Evolutionary conservation across 2,888 invertebrate species (phyloP).

Genomic region (Seira musarum): DNA sequence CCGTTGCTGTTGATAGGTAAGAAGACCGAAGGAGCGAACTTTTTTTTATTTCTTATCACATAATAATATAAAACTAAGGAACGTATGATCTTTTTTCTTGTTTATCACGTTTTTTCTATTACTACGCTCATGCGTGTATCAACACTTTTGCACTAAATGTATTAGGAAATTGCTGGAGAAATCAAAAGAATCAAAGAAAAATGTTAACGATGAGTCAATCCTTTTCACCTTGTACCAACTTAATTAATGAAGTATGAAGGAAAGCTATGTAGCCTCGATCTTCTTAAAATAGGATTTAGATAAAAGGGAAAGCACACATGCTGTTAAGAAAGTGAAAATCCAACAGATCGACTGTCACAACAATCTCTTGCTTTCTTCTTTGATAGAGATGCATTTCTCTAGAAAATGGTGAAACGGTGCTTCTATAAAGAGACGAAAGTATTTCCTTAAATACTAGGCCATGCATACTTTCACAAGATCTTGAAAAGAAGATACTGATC

Average conservation of each 20-base stretch:
- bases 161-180: no score
- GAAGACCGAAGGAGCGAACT: conserved; percentile 57
- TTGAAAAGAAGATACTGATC: neutral
- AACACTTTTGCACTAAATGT: no score
- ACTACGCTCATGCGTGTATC: no score
- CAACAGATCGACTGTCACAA: neutral
- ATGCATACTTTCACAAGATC: neutral
- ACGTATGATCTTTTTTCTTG: neutral
- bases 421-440: no score
- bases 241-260: no score
- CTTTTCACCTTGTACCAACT: no score
- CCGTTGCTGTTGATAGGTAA: conserved; percentile 87
- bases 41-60: conserved; percentile 33
- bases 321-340: neutral
- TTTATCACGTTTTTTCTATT: neutral
- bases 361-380: neutral
- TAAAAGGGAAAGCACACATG: neutral
- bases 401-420: no score
- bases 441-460: no score
- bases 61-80: neutral
- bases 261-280: no score
- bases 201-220: no score
- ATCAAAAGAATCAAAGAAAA: no score
- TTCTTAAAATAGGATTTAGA: neutral
- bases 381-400: no score